A percentile compares a stretch with the other conserved stretches of the same genome.
Evolutionary conservation across 2,888 invertebrate genomes (phyloP).

Genomic region (Octodonta nipae): DNA sequence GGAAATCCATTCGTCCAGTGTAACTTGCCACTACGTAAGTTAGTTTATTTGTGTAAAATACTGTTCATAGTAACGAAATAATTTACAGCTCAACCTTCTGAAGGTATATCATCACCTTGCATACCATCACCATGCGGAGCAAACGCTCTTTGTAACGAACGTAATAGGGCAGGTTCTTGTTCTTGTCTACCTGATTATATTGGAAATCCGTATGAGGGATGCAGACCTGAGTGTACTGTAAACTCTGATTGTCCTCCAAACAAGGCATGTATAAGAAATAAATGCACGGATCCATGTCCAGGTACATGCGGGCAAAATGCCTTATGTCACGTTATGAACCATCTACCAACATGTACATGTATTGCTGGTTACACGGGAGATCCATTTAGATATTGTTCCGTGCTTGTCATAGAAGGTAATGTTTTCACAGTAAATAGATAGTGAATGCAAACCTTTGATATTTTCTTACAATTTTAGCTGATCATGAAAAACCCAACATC

Average conservation of each 20-base stretch:
- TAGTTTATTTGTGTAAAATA: neutral
- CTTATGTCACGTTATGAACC: slow-evolving; percentile 59
- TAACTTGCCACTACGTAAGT: slow-evolving; percentile 12
- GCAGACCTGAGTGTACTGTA: slow-evolving; percentile 60
- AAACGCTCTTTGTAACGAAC: slow-evolving; percentile 46
- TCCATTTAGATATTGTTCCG: slow-evolving; percentile 23
- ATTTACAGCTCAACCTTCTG: slow-evolving; percentile 15
- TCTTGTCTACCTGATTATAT: slow-evolving; percentile 50
- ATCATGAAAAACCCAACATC: too few species aligned
- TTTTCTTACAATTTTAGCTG: too few species aligned
- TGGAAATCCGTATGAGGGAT: slow-evolving; percentile 64
- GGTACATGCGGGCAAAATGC: slow-evolving; percentile 66
- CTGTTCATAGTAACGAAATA: neutral
- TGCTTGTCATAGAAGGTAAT: slow-evolving; percentile 8
- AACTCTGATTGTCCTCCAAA: slow-evolving; percentile 59
- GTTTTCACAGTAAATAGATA: too few species aligned
- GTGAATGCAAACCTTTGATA: too few species aligned
- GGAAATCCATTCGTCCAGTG: slow-evolving; percentile 55
- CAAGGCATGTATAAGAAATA: slow-evolving; percentile 56
- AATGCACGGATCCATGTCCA: slow-evolving; percentile 68
- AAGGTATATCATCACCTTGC: slow-evolving; percentile 37
- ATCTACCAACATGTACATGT: slow-evolving; percentile 57
- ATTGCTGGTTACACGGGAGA: slow-evolving; percentile 26
- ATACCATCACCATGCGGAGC: slow-evolving; percentile 52
- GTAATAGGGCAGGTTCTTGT: slow-evolving; percentile 40